These are phyloP conservation scores for Lucilia cuprina DNA, from an alignment of 1,140 invertebrate genomes.

Conservation along the genomic window DNA sequence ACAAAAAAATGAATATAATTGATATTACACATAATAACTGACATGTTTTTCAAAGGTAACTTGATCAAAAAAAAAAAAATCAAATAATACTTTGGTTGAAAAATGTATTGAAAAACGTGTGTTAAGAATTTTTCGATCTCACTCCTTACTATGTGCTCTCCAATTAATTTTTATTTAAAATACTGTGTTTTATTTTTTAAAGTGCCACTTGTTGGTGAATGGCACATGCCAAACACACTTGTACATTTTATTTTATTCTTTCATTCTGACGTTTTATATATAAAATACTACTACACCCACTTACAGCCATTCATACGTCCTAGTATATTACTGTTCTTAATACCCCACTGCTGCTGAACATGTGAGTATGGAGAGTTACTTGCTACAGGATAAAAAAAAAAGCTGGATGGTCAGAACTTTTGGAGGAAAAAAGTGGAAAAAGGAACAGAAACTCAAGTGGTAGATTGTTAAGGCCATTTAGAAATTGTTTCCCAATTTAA, in stretches of 20 bases:
- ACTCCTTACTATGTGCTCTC: conserved; percentile 13
- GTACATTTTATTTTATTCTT: neutral
- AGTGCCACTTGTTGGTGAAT: conserved; percentile 33
- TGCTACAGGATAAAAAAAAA: neutral
- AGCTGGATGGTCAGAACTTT: neutral
- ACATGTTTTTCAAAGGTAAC: too few relatives aligned
- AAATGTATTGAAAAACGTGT: too few relatives aligned
- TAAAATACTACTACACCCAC: neutral
- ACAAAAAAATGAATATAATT: too few relatives aligned
- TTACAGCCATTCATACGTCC: too few relatives aligned
- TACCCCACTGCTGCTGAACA: too few relatives aligned
- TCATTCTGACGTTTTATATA: neutral
- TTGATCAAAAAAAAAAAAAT: too few relatives aligned
- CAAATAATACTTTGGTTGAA: too few relatives aligned
- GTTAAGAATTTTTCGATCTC: too few relatives aligned
- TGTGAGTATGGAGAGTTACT: neutral
- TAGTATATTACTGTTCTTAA: neutral
- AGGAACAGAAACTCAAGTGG: neutral
- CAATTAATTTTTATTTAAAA: conserved; percentile 41
- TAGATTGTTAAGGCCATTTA: conserved; percentile 12
- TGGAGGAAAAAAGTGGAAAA: neutral
- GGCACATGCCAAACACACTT: conserved; percentile 29
- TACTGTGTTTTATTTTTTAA: conserved; percentile 41
- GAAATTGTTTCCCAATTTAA: conserved; percentile 29
- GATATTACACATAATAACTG: too few relatives aligned